Base-by-base conservation (phyloP, 2,113 vertebrate species). In the Machaerirhynchus nigripectus region DNA sequence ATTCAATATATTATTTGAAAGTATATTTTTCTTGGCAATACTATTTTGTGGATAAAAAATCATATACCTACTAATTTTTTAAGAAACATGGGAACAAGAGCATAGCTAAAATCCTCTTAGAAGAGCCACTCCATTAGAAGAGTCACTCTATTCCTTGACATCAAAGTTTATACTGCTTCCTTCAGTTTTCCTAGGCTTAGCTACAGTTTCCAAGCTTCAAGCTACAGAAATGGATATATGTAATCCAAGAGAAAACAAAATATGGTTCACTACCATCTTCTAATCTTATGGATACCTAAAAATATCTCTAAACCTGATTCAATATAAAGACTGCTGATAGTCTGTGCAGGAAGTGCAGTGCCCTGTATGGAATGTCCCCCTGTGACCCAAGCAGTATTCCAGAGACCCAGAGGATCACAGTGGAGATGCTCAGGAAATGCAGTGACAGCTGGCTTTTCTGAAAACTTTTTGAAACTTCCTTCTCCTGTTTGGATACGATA, bases 381-480 rank as follows among this genome's bases (percentile, higher is more conserved):
- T 55, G 31, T 83, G 67, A 73, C 59, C 28, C 39, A 22, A 39
- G 18, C 10, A 74, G 30, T 39, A 19, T 56, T 59, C 13, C 63
- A 59, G 52, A 83, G 50, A 67, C 47, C 16, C 33, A 73, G 55
- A 83, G 22, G n/a, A 69, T 55, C 18, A 73, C 18, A 67, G 15
- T 19, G 8, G 21, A 67, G 64, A 39, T 74, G 37, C 15, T 86
- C 52, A 80, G 87, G 64, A 96, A 89, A 79, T 33, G 11, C 5
- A 33, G 57, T 33, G 80, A 60, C 13, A 55, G 33, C 9, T 91
- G 46, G 20, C 9, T 77, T 84, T 82, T 91, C 47, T 35, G 46
- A 77, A 94, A 88, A 94, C 19, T 77, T 91, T 90, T 28, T 60
- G 52, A 78, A 95, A 87, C 39, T 92, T 93, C 31, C 18, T 90